A percentile compares a stretch with the other conserved stretches of the same genome.
Conservation (phyloP, 2,888 invertebrate species). For the Crioceris asparagi region DNA sequence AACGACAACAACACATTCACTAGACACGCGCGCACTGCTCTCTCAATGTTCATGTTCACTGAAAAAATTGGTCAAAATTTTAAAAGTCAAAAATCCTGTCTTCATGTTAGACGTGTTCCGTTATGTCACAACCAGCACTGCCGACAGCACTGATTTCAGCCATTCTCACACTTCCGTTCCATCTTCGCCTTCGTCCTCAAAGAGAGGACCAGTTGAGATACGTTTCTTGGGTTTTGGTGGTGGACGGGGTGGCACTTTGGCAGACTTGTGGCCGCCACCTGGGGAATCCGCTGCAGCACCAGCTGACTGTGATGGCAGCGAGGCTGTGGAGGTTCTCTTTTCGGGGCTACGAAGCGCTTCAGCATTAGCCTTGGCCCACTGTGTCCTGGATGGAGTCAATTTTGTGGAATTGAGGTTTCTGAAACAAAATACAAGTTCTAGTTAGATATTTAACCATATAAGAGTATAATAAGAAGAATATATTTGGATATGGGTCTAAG, state of each 20-base stretch:
- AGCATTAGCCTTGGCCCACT: constrained; percentile 34
- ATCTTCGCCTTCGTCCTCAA: constrained; percentile 81
- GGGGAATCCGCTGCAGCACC: constrained; percentile 3
- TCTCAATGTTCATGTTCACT: not conserved
- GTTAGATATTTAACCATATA: too few relatives aligned
- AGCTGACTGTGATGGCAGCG: constrained; percentile 9
- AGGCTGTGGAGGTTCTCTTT: constrained; percentile 31
- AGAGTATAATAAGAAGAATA: too few relatives aligned
- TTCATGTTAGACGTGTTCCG: too few relatives aligned
- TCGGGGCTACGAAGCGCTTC: constrained; percentile 42
- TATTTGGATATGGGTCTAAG: too few relatives aligned
- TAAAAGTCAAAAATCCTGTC: too few relatives aligned
- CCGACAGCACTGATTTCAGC: constrained; percentile 35
- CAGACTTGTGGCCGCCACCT: constrained; percentile 17
- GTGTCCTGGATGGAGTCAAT: constrained; percentile 32
- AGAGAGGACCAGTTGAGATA: constrained; percentile 56
- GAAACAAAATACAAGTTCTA: too few relatives aligned
- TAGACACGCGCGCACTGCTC: not conserved
- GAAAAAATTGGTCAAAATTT: constrained; percentile 20
- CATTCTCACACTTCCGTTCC: constrained; percentile 73
- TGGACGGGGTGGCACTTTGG: constrained; percentile 73
- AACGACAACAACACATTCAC: too few relatives aligned
- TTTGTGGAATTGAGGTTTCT: constrained; percentile 20
- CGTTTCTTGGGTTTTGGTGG: constrained; percentile 78
- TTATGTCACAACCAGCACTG: constrained; percentile 28